A percentile compares a stretch with the other conserved stretches of the same genome.
Evolutionary conservation across 2,888 invertebrate genomes (phyloP).

Genomic region (Iselma pallidipennis): DNA sequence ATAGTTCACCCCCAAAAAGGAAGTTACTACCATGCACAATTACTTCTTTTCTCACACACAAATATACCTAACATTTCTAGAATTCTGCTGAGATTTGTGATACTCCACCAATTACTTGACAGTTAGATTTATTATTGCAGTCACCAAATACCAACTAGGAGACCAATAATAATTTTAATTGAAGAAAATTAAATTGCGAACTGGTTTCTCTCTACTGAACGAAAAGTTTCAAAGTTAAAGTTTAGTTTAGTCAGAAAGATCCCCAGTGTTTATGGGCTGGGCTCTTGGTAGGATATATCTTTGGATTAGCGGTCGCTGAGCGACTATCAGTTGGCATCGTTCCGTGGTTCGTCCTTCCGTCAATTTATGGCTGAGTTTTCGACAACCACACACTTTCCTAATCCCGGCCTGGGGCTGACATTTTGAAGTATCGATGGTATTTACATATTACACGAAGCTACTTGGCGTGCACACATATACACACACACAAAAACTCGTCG

Average conservation of each 20-base stretch:
- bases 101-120: slow-evolving; percentile 38
- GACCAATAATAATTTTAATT: slow-evolving; percentile 17
- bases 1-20: slow-evolving; percentile 34
- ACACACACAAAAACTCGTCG: neutral
- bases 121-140: slow-evolving; percentile 29
- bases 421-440: slow-evolving; percentile 30
- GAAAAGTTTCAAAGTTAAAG: slow-evolving; percentile 3
- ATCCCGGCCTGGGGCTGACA: slow-evolving; percentile 29
- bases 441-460: slow-evolving; percentile 24
- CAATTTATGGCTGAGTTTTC: slow-evolving; percentile 34
- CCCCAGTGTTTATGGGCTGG: slow-evolving; percentile 26
- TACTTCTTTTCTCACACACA: slow-evolving; percentile 39
- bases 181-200: slow-evolving; percentile 11
- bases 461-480: neutral
- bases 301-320: slow-evolving; percentile 31
- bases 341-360: slow-evolving; percentile 28
- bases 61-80: too few species aligned
- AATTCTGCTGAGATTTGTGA: slow-evolving; percentile 31
- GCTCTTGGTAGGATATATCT: slow-evolving; percentile 25
- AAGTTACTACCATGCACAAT: slow-evolving; percentile 43
- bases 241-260: neutral
- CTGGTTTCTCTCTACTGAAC: neutral
- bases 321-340: slow-evolving; percentile 30
- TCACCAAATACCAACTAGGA: neutral
- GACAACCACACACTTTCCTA: slow-evolving; percentile 34